phyloP scores from a whole-genome alignment of 1,140 invertebrate species.

The Heliconius melpomene region DNA sequence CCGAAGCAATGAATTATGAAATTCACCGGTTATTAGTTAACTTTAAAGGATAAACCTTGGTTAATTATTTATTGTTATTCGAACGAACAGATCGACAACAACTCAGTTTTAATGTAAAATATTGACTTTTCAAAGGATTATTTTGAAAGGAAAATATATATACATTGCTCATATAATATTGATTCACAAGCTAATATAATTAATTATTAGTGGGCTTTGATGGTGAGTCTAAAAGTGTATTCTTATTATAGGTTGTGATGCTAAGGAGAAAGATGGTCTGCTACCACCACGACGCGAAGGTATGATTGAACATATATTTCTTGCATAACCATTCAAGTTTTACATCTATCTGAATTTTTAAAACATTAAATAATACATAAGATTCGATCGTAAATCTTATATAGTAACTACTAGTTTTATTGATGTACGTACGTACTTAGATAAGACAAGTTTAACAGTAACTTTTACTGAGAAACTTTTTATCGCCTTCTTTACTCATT shows the following conservation, averaged over 20 bases:
- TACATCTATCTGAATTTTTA: too few species aligned
- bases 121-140: background rate
- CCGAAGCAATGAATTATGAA: conserved; percentile 5
- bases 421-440: background rate
- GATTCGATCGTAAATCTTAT: background rate
- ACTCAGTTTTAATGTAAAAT: background rate
- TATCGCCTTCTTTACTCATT: too few species aligned
- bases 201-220: too few species aligned
- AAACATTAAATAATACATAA: background rate
- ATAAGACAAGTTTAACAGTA: background rate
- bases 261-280: too few species aligned
- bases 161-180: too few species aligned
- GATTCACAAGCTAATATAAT: too few species aligned
- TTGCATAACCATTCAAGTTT: too few species aligned
- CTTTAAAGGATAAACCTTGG: background rate
- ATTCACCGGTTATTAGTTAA: conserved; percentile 4
- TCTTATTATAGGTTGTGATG: too few species aligned
- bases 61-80: conserved; percentile 10
- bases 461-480: background rate
- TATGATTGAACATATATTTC: too few species aligned
- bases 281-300: too few species aligned
- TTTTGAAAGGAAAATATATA: background rate
- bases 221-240: too few species aligned
- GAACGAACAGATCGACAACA: background rate
- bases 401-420: background rate